A percentile compares a stretch with the other conserved stretches of the same genome.
Conservation (phyloP, 2,113 vertebrate genomes). For the Scytalopus superciliaris region DNA sequence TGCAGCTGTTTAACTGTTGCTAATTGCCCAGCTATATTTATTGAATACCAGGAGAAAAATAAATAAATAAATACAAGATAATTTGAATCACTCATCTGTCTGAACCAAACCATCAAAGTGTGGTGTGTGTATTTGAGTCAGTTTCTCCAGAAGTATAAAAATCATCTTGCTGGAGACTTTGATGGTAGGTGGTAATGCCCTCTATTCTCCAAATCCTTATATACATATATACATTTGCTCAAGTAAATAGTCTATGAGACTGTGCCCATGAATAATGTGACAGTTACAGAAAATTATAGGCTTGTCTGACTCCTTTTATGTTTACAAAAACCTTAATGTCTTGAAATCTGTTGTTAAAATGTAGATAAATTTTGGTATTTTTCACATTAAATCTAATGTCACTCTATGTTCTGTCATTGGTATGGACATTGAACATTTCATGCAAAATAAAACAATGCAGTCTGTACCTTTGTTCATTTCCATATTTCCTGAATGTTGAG, state of each 20-base stretch:
- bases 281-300: not conserved
- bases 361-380: not conserved
- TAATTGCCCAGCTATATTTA: slow-evolving; percentile 7
- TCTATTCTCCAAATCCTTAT: not conserved
- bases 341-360: not conserved
- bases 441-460: not conserved
- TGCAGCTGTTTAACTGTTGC: slow-evolving; percentile 13
- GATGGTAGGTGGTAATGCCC: not conserved
- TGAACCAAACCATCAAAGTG: not conserved
- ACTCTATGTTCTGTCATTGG: not conserved
- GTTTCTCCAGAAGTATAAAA: not conserved
- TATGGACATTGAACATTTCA: not conserved
- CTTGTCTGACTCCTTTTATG: not conserved
- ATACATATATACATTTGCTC: not conserved
- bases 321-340: not conserved
- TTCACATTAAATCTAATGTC: not conserved
- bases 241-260: not conserved
- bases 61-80: slow-evolving; percentile 39
- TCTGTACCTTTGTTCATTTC: not conserved
- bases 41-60: not conserved
- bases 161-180: not conserved
- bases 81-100: not conserved
- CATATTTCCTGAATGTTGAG: not conserved
- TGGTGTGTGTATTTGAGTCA: not conserved
- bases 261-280: not conserved